Conservation (phyloP, 2,113 vertebrate species). For the Sisor rabdophorus region DNA sequence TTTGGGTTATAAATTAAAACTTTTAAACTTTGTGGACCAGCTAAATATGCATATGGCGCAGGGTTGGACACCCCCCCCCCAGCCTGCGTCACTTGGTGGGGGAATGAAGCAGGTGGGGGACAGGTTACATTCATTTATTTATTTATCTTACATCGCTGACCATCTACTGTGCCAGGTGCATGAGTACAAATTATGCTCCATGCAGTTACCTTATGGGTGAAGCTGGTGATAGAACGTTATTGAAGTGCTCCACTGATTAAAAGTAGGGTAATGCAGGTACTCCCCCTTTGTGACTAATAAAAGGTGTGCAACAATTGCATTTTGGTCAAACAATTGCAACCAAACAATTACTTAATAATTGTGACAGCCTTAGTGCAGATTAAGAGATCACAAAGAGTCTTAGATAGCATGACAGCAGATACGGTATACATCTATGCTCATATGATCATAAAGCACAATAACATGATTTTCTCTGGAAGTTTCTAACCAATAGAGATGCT, state of each 20-base stretch:
- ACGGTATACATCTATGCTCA: no score
- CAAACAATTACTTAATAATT: conserved; percentile 43
- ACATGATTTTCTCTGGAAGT: neutral
- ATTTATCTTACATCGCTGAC: neutral
- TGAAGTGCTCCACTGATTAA: neutral
- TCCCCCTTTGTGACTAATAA: no score
- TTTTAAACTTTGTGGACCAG: neutral
- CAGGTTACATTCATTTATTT: neutral
- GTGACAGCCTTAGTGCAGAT: conserved; percentile 10
- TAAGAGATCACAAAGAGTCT: conserved; percentile 55
- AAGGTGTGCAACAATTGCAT: no score
- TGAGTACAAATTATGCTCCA: neutral
- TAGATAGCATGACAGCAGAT: conserved; percentile 58
- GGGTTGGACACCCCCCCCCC: neutral
- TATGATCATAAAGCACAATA: neutral
- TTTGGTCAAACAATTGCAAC: conserved; percentile 49
- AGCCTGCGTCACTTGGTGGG: neutral
- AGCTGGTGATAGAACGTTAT: no score
- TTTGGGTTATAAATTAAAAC: neutral
- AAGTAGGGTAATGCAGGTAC: no score
- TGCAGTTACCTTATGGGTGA: no score
- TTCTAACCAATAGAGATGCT: neutral
- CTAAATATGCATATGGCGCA: neutral
- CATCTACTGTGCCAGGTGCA: neutral
- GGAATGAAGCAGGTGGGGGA: neutral